These are phyloP conservation scores for Trididemnum miniatum DNA, from an alignment of 23 tunicate species.

Conservation along the genomic window DNA sequence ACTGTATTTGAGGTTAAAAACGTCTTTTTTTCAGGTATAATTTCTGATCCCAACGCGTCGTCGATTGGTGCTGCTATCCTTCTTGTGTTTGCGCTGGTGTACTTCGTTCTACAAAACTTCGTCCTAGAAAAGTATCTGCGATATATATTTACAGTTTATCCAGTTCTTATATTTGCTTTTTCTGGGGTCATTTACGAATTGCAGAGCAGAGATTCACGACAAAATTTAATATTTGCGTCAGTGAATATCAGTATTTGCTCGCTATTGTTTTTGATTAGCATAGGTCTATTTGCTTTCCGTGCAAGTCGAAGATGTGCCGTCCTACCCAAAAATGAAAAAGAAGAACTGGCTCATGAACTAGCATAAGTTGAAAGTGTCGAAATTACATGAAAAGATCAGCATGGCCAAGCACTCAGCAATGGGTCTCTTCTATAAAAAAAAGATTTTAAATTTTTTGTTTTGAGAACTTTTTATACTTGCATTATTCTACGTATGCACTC, in stretches of 20 bases:
- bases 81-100: background rate
- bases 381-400: no score
- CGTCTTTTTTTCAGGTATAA: constrained; percentile 11
- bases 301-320: background rate
- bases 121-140: constrained; percentile 30
- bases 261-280: background rate
- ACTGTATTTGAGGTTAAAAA: no score
- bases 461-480: no score
- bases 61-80: background rate
- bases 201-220: background rate
- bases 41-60: constrained; percentile 13
- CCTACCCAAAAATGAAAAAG: background rate
- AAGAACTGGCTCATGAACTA: background rate
- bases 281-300: background rate
- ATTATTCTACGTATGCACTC: no score
- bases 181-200: constrained; percentile 22
- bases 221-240: constrained; percentile 10
- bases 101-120: constrained; percentile 26
- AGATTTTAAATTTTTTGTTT: no score
- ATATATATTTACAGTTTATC: constrained; percentile 39
- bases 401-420: no score
- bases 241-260: constrained; percentile 1
- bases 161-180: constrained; percentile 37
- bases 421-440: no score
- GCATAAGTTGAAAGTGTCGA: no score